phyloP scores from a whole-genome alignment of 2,113 vertebrate genomes.

The Pedetes capensis region DNA sequence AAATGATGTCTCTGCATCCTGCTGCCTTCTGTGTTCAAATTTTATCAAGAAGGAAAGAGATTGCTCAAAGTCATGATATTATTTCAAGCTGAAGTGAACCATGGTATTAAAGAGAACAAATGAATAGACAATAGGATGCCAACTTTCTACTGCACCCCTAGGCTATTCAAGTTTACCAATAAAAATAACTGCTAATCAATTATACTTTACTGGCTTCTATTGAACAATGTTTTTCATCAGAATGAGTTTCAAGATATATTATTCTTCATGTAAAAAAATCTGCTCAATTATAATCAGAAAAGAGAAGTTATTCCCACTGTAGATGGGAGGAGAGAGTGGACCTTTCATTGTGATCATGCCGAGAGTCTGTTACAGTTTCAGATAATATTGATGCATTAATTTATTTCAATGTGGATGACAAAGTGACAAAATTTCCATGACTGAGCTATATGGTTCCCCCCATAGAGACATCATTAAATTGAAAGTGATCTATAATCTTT shows the following conservation, averaged over 20 bases:
- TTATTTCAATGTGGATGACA: not conserved
- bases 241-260: not conserved
- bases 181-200: not conserved
- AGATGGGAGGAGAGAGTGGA: rapidly evolving
- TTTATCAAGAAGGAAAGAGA: not conserved
- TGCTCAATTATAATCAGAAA: not conserved
- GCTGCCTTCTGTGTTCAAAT: not conserved
- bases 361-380: not conserved
- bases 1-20: not conserved
- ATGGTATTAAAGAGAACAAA: not conserved
- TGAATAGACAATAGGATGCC: not conserved
- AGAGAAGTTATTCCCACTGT: not conserved
- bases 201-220: constrained; percentile 4
- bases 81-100: not conserved
- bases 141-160: not conserved
- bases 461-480: not conserved
- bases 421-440: not conserved
- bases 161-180: not conserved
- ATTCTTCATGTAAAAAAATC: not conserved
- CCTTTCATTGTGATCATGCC: not conserved
- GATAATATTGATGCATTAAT: not conserved
- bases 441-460: not conserved
- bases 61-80: not conserved
- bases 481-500: not conserved
- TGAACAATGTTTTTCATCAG: not conserved